phyloP scores from a whole-genome alignment of 2,888 invertebrate species.

The Mesorhabditis belari region DNA sequence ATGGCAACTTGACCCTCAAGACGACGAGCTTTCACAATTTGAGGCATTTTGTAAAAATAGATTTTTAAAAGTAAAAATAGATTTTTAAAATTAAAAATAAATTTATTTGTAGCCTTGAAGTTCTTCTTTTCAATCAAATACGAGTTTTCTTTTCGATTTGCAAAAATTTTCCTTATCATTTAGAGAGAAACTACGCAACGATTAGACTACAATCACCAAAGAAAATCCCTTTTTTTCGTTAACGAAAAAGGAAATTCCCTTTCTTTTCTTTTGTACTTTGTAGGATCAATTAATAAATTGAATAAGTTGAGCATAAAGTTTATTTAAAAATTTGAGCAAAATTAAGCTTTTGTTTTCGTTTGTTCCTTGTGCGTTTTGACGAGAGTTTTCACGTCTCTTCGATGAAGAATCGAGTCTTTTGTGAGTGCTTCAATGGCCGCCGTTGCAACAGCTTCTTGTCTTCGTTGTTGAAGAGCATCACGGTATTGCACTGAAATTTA shows the following conservation, averaged over 20 bases:
- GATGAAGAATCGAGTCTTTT: slow-evolving; percentile 51
- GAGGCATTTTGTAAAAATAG: neutral
- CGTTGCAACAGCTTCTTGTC: slow-evolving; percentile 51
- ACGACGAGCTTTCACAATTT: slow-evolving; percentile 12
- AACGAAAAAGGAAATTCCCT: no score
- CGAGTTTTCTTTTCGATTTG: no score
- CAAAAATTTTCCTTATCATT: no score
- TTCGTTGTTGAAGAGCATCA: slow-evolving; percentile 50
- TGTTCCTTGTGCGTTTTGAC: slow-evolving; percentile 40
- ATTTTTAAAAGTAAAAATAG: neutral
- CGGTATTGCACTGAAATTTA: slow-evolving; percentile 50
- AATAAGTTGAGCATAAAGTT: no score
- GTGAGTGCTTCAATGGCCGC: slow-evolving; percentile 53
- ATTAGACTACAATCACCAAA: no score
- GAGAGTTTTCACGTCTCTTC: slow-evolving; percentile 49
- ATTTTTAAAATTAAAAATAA: neutral
- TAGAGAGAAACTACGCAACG: no score
- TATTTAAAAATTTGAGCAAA: no score
- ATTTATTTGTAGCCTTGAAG: neutral
- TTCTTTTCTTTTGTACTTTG: no score
- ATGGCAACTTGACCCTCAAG: slow-evolving; percentile 47
- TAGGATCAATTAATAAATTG: no score
- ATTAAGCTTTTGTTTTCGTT: slow-evolving; percentile 28
- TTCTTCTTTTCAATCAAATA: neutral
- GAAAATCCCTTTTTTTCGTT: no score